These are phyloP conservation scores for Drosophila truncata DNA, from an alignment of 1,140 invertebrate genomes.

Conservation along the genomic window DNA sequence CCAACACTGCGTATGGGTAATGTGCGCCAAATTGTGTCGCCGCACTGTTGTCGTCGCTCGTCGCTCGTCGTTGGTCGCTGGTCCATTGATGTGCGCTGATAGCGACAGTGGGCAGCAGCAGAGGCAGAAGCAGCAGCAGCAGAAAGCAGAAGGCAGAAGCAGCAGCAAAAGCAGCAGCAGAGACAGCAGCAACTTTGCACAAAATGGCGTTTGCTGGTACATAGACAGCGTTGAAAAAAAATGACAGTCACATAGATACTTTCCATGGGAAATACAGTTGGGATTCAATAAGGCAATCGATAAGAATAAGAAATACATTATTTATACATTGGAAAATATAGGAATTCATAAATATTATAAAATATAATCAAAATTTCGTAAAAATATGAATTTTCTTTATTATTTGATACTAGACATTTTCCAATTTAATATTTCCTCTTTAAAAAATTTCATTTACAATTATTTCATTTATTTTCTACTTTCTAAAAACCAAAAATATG, in stretches of 20 bases:
- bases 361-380: not conserved
- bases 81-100: constrained; percentile 83
- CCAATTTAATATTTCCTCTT: not conserved
- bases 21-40: constrained; percentile 82
- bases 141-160: constrained; percentile 19
- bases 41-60: constrained; percentile 68
- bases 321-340: too few species aligned
- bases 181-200: constrained; percentile 38
- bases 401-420: too few species aligned
- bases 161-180: not conserved
- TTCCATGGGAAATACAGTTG: constrained; percentile 3
- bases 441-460: not conserved
- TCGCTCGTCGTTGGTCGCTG: constrained; percentile 65
- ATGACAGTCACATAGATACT: constrained; percentile 5
- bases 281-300: not conserved
- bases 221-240: constrained; percentile 14
- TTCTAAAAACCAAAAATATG: too few species aligned
- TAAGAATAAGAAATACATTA: too few species aligned
- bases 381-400: too few species aligned
- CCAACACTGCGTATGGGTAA: constrained; percentile 64
- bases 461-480: not conserved
- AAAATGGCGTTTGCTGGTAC: constrained; percentile 67
- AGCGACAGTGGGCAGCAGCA: constrained; percentile 57
- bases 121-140: constrained; percentile 39
- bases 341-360: too few species aligned